phyloP scores from a whole-genome alignment of 2,113 vertebrate genomes.

The Cervus canadensis region DNA sequence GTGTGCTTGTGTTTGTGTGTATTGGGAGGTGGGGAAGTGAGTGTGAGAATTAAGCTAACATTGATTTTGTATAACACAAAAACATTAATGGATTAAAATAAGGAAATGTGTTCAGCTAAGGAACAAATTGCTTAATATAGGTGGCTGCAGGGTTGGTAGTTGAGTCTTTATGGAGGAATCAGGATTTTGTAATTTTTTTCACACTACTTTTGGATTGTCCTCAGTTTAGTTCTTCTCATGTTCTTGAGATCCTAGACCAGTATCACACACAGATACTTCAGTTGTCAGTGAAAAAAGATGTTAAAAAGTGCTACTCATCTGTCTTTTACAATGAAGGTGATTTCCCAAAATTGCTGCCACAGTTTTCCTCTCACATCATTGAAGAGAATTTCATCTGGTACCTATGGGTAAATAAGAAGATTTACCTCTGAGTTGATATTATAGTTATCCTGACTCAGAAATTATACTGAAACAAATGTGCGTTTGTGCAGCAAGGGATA shows the following conservation, averaged over 20 bases:
- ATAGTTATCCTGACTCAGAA: background rate
- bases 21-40: background rate
- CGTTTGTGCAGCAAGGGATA: background rate
- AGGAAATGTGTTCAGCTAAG: background rate
- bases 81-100: background rate
- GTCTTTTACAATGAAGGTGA: background rate
- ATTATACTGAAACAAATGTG: background rate
- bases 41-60: background rate
- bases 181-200: background rate
- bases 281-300: background rate
- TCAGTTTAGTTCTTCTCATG: background rate
- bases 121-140: background rate
- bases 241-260: background rate
- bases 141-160: fast-evolving
- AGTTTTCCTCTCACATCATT: background rate
- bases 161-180: background rate
- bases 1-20: background rate
- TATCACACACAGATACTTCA: background rate
- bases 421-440: background rate
- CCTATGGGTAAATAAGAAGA: background rate
- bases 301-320: background rate
- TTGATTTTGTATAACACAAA: background rate
- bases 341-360: background rate
- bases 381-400: background rate
- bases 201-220: background rate